Base-by-base conservation (phyloP, 1,140 invertebrate species). In the Drosophila ironensis region DNA sequence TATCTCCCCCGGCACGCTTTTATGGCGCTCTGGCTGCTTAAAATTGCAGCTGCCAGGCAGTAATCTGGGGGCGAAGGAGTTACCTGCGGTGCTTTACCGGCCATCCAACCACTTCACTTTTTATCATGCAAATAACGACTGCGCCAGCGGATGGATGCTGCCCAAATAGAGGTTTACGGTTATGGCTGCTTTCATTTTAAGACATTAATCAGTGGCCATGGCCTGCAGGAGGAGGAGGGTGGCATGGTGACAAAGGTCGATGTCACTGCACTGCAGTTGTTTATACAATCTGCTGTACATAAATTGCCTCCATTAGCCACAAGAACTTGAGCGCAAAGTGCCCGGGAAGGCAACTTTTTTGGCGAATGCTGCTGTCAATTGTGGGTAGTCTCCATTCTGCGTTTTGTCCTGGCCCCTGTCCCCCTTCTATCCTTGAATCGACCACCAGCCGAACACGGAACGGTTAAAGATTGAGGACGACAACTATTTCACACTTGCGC, bases 111-210 rank as follows among this genome's bases (percentile, higher is more conserved):
- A 60, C 51, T 60, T 41, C 16, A 19, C 38, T 35, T 60, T n/a
- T 60, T 60, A 60, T 60, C 51, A 60, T 57, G 57, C 51, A 60
- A 60, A 60, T 56, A 60, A 60, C 37, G 38, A 40, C 30, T 16
- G 5, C 17, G 47, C 35, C n/a, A n/a, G n/a, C n/a, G n/a, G n/a
- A n/a, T n/a, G 47, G 25, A 33, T 35, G 37, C 57, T 57, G 38
- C 24, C 38, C 38, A 24, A 27, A 14, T 25, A 35, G n/a, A 11
- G 28, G 38, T 17, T 57, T 45, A 59, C 52, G 52, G 22, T 44
- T 45, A 61, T 59, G 53, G 57, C 57, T 27, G 20, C 12, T 33
- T 37, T 16, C 22, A 27, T 17, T 37, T 61, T 61, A 20, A 45
- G 52, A 20, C 7, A 59, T 61, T 59, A 59, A 59, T 61, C 52